Percentiles rank a stretch among this genome's conserved stretches.
Conservation (phyloP, 2,113 vertebrate genomes). For the Tympanuchus pallidicinctus region DNA sequence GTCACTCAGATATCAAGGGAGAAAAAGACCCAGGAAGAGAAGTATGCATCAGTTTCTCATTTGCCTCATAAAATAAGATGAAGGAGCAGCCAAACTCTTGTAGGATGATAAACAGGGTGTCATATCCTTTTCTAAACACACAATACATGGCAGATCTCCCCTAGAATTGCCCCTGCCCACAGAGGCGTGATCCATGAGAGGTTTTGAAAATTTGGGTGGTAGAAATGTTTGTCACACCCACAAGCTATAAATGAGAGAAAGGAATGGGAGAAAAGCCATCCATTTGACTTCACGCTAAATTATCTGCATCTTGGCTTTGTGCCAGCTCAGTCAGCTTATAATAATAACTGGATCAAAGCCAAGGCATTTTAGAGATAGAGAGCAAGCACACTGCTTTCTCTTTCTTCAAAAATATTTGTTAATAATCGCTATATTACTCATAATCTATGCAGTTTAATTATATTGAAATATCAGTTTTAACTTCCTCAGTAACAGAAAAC, state of each 20-base stretch:
- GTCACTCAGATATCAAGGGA: neutral
- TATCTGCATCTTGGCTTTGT: conserved; percentile 66
- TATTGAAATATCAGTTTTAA: conserved; percentile 55
- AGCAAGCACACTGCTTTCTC: neutral
- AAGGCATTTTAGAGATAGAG: conserved; percentile 66
- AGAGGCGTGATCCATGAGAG: neutral
- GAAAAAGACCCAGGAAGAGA: conserved; percentile 17
- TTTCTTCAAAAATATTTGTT: conserved; percentile 65
- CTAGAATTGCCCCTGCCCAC: neutral
- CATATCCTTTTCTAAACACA: conserved; percentile 36
- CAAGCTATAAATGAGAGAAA: conserved; percentile 9
- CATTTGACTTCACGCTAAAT: conserved; percentile 70
- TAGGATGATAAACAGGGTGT: neutral
- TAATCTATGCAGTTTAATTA: conserved; percentile 49
- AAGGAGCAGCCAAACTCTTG: conserved; percentile 19
- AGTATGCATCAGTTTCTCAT: conserved; percentile 3
- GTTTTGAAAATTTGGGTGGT: conserved; percentile 37
- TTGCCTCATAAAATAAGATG: conserved; percentile 18
- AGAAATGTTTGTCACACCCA: neutral
- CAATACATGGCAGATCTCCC: neutral
- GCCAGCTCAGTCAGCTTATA: conserved; percentile 72
- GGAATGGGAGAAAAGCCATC: conserved; percentile 54
- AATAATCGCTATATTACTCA: conserved; percentile 67
- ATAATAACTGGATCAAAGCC: conserved; percentile 76
- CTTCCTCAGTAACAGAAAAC: conserved; percentile 38